phyloP scores from a whole-genome alignment of 2,797 vertebrate species.

The Mormyrus proboscirostris region DNA sequence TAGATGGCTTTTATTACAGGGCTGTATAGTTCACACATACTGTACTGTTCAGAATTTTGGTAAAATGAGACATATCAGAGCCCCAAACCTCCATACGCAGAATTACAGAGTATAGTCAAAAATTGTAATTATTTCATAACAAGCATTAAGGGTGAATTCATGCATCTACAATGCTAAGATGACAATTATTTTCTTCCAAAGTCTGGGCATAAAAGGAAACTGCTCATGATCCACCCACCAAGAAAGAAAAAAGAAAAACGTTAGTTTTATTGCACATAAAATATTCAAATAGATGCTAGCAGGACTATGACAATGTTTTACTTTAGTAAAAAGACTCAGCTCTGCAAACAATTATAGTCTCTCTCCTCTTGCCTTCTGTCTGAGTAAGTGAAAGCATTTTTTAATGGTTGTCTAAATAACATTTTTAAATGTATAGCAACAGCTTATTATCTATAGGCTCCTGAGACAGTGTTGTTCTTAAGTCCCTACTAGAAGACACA shows the following conservation, averaged over 20 bases:
- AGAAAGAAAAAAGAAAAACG: not conserved
- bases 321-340: not conserved
- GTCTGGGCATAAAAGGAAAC: not conserved
- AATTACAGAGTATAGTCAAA: not conserved
- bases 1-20: not conserved
- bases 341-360: not conserved
- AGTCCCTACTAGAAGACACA: not conserved
- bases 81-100: not conserved
- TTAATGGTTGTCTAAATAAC: not conserved
- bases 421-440: not conserved
- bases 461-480: not conserved
- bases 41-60: not conserved
- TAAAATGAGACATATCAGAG: not conserved
- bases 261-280: not conserved
- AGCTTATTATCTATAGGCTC: not conserved
- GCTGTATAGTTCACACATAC: not conserved
- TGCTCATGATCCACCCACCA: not conserved
- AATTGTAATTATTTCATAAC: not conserved
- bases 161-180: not conserved
- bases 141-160: not conserved
- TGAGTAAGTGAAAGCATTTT: not conserved
- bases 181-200: not conserved
- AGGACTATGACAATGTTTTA: not conserved
- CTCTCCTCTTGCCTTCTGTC: not conserved
- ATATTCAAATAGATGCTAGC: not conserved